A percentile compares a stretch with the other conserved stretches of the same genome.
These are phyloP conservation scores for Corella eumyota DNA, from an alignment of 23 tunicate species.

Conservation along the genomic window DNA sequence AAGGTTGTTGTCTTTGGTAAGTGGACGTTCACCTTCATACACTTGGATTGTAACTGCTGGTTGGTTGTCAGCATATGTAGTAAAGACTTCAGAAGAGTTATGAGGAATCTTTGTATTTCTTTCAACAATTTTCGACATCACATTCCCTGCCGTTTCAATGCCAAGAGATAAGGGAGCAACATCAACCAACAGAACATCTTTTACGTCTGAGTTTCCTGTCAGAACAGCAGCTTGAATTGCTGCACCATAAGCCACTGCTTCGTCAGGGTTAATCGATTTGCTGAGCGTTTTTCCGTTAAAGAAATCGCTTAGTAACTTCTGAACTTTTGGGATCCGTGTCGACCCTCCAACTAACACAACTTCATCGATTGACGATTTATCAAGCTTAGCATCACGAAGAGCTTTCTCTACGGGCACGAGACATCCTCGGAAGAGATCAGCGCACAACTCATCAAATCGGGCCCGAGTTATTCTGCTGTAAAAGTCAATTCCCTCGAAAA, in stretches of 20 bases:
- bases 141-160: slow-evolving; percentile 75
- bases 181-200: slow-evolving; percentile 45
- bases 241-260: slow-evolving; percentile 98
- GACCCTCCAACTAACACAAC: slow-evolving; percentile 97
- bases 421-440: slow-evolving; percentile 81
- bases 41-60: slow-evolving; percentile 62
- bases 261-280: slow-evolving; percentile 97
- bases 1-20: slow-evolving; percentile 76
- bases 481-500: slow-evolving; percentile 84
- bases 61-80: slow-evolving; percentile 78
- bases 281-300: slow-evolving; percentile 88
- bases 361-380: slow-evolving; percentile 76
- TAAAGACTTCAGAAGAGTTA: slow-evolving; percentile 47
- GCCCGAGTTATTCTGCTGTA: slow-evolving; percentile 81
- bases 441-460: slow-evolving; percentile 76
- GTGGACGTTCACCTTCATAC: slow-evolving; percentile 73
- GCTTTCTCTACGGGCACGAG: slow-evolving; percentile 92
- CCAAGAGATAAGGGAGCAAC: slow-evolving; percentile 67
- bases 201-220: slow-evolving; percentile 39
- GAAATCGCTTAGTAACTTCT: slow-evolving; percentile 76
- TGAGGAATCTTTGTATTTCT: slow-evolving; percentile 56
- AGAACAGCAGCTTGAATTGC: slow-evolving; percentile 95
- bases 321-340: slow-evolving; percentile 85
- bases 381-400: slow-evolving; percentile 69
- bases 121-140: slow-evolving; percentile 58